phyloP scores from a whole-genome alignment of 2,113 vertebrate genomes.

The Ciconia stormi region DNA sequence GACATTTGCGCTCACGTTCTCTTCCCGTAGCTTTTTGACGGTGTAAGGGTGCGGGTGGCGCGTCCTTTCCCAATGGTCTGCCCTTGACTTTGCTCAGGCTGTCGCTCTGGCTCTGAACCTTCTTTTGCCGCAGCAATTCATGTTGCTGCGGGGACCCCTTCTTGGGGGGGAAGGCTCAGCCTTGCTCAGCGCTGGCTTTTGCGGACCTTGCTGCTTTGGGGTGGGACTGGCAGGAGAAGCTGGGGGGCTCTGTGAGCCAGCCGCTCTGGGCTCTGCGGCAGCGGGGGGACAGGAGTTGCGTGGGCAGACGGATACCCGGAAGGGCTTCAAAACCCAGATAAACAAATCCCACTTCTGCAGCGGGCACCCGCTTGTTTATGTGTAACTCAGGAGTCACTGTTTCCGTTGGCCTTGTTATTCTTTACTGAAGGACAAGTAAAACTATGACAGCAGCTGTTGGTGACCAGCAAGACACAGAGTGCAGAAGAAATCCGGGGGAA shows the following conservation, averaged over 20 bases:
- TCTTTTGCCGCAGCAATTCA: accelerated
- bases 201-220: not conserved
- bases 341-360: not conserved
- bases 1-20: not conserved
- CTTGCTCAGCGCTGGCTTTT: not conserved
- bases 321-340: not conserved
- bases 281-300: accelerated
- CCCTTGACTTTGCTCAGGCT: not conserved
- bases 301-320: not conserved
- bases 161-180: not conserved
- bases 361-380: not conserved
- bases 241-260: not conserved
- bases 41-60: accelerated
- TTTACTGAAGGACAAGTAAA: not conserved
- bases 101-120: accelerated
- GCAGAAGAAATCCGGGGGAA: not conserved
- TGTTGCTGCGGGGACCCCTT: not conserved
- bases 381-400: not conserved
- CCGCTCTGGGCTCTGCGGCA: not conserved
- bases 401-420: not conserved
- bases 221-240: not conserved
- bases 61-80: not conserved
- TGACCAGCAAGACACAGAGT: not conserved
- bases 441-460: not conserved
- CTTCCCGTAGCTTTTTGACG: not conserved